Percentiles rank a stretch among this genome's conserved stretches.
phyloP scores from a whole-genome alignment of 2,888 invertebrate species.

The Epinotia brunnichana region DNA sequence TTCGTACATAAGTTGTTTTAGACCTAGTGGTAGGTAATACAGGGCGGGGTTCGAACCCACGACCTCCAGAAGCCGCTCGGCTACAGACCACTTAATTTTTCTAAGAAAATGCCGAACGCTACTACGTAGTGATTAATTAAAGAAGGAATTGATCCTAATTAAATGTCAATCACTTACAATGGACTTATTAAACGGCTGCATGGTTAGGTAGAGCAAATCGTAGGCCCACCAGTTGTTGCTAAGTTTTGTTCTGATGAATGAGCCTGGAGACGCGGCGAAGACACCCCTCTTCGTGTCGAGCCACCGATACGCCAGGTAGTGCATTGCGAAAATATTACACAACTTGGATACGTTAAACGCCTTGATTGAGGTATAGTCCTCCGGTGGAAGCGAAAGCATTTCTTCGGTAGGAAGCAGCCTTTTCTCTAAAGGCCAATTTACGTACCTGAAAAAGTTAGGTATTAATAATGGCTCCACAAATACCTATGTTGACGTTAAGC shows the following conservation, averaged over 20 bases:
- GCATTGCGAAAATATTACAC: conserved; percentile 89
- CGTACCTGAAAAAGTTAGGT: conserved; percentile 59
- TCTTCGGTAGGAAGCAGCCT: conserved; percentile 76
- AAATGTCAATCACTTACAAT: conserved; percentile 84
- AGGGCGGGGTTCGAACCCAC: too few relatives aligned
- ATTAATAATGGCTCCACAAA: not conserved
- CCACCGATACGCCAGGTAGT: conserved; percentile 87
- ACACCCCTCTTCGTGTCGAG: conserved; percentile 86
- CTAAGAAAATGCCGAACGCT: too few relatives aligned
- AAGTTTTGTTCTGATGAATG: conserved; percentile 91
- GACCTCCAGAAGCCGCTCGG: too few relatives aligned
- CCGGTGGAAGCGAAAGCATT: conserved; percentile 87
- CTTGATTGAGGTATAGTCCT: conserved; percentile 90
- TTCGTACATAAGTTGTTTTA: too few relatives aligned
- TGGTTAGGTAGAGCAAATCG: conserved; percentile 88
- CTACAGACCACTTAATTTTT: too few relatives aligned
- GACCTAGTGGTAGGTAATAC: too few relatives aligned
- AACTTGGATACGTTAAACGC: conserved; percentile 96
- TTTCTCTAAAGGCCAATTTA: conserved; percentile 63
- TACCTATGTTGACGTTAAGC: too few relatives aligned
- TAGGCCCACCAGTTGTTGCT: conserved; percentile 94
- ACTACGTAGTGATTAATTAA: too few relatives aligned
- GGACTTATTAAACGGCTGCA: conserved; percentile 95
- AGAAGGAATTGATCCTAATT: not conserved
- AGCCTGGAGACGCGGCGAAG: conserved; percentile 95